phyloP scores from a whole-genome alignment of 2,888 invertebrate genomes.

The Oxystoma pomonae region DNA sequence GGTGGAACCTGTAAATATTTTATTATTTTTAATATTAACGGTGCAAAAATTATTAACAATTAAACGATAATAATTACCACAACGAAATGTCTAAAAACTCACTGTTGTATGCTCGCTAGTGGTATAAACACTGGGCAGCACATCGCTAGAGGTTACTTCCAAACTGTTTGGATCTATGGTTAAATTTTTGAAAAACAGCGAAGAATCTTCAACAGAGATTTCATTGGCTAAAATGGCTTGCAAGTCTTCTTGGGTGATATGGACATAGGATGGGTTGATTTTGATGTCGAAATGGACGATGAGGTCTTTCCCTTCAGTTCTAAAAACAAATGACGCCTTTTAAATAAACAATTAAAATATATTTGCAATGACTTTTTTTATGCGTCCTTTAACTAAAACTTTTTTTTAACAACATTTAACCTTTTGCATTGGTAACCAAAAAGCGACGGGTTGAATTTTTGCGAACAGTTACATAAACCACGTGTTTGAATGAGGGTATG shows the following conservation, averaged over 20 bases:
- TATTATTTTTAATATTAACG: too few species aligned
- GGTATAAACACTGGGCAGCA: slow-evolving; percentile 41
- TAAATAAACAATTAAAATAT: slow-evolving; percentile 3
- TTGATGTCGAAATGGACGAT: slow-evolving; percentile 82
- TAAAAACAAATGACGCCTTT: too few species aligned
- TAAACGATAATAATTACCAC: too few species aligned
- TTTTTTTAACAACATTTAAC: not conserved
- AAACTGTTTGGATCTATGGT: slow-evolving; percentile 63
- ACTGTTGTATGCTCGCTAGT: slow-evolving; percentile 40
- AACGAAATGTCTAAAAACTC: not conserved
- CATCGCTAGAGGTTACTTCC: slow-evolving; percentile 56
- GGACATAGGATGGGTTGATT: slow-evolving; percentile 62
- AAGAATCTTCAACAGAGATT: slow-evolving; percentile 51
- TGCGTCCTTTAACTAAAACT: not conserved
- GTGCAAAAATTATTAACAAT: too few species aligned
- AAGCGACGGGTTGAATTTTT: too few species aligned
- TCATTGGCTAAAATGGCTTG: slow-evolving; percentile 63
- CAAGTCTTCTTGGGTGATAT: slow-evolving; percentile 62
- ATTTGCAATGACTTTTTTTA: not conserved
- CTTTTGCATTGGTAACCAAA: too few species aligned
- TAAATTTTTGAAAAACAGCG: slow-evolving; percentile 60
- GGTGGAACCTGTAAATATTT: too few species aligned
- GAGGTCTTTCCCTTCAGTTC: slow-evolving; percentile 65
- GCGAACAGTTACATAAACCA: too few species aligned
- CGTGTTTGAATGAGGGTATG: too few species aligned